Evolutionary conservation across 2,888 invertebrate genomes (phyloP), one percentile per base, ranked within the genome.

Genomic region (Uropetala carovei): DNA sequence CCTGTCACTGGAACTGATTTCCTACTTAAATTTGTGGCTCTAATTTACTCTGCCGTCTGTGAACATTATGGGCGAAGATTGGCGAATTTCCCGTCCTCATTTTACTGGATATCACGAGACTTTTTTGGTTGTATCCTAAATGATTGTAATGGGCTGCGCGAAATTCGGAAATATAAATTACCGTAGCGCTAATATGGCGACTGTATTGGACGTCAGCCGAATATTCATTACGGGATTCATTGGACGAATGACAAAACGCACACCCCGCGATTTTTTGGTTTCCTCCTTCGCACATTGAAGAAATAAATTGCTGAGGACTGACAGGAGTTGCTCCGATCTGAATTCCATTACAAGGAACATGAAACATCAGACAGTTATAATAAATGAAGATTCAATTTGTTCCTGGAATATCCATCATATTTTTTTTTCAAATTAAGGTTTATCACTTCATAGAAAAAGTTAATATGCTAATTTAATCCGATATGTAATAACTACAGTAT

Each of bases 111-210:
- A 43, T 5, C 59, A 86, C 16, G 86, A 86, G 86, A 86, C 30
- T 86, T 86, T 60, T 85, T 86, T 59, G 60, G 86, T 86, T 86
- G 64, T 89, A 60, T 64, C 64, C 89, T 64, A 89, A 89, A 89
- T 14, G 89, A 89, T 60, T 43, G 27, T 60, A 30, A 86, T 86
- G 27, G 86, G 83, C 60, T 27, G n/a, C 43, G 89, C 64, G 86
- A 89, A 68, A 89, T 68, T 30, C 64, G 89, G 43, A n/a, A n/a
- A 18, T 68, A 89, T 89, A 60, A 89, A 30, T 89, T 89, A 89
- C 64, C n/a, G 56, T 18, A 11, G 68, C 43, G 18, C 89, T 59
- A 64, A 68, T 64, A n/a, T 30, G 9, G 9, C 59, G 30, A 30
- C 59, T 30, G 30, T 64, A 60, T n/a, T 56, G 56, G 89, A 11